Evolutionary conservation across 2,888 invertebrate species (phyloP).

Genomic region (Sphinx pinastri): DNA sequence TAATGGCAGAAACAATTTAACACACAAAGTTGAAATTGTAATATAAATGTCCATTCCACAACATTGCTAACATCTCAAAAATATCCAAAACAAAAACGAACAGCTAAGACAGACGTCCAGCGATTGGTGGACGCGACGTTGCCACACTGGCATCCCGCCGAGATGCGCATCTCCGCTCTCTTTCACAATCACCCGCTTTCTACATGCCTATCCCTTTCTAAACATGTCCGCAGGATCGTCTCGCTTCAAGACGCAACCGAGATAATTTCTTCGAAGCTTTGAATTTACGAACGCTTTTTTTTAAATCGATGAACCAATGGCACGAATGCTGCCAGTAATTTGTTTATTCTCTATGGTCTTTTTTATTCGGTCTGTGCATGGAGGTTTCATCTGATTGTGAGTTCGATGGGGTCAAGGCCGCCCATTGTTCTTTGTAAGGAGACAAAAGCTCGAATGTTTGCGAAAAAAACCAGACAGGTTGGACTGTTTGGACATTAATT

Average conservation of each 20-base stretch:
- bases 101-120: conserved; percentile 66
- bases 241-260: conserved; percentile 81
- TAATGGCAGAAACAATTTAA: neutral
- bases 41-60: conserved; percentile 13
- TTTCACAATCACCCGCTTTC: conserved; percentile 42
- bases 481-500: conserved; percentile 13
- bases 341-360: conserved; percentile 41
- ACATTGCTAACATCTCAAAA: conserved; percentile 38
- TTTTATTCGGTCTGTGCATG: conserved; percentile 32
- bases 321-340: conserved; percentile 37
- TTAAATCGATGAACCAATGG: conserved; percentile 64
- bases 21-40: neutral
- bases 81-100: conserved; percentile 64
- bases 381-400: conserved; percentile 27
- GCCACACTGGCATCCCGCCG: conserved; percentile 72
- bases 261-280: conserved; percentile 79
- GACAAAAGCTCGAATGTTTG: conserved; percentile 37
- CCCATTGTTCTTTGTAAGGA: conserved; percentile 39
- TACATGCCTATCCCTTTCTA: conserved; percentile 53
- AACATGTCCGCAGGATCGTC: conserved; percentile 77
- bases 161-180: conserved; percentile 65
- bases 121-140: conserved; percentile 81
- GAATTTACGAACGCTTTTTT: conserved; percentile 76
- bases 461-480: conserved; percentile 26
- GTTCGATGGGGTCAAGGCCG: conserved; percentile 39